Conservation (phyloP, 2,888 invertebrate species). For the Nomada ruficornis region DNA sequence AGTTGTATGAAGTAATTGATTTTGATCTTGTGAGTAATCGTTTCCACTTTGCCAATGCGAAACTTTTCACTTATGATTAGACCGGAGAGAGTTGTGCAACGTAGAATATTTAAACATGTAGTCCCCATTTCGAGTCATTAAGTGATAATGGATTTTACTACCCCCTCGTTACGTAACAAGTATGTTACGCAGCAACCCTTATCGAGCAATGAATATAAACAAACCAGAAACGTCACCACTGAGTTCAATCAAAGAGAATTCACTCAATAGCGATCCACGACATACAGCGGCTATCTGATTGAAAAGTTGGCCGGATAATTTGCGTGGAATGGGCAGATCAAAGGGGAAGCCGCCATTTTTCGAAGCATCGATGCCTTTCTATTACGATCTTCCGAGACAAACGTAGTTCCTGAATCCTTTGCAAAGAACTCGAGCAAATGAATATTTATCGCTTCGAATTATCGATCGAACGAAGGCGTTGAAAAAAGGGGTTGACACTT, state of each 20-base stretch:
- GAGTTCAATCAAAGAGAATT: conserved; percentile 11
- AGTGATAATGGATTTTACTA: too few species aligned
- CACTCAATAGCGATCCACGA: neutral
- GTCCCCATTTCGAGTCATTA: too few species aligned
- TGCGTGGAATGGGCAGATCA: conserved; percentile 2
- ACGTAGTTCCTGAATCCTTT: neutral
- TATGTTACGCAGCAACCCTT: too few species aligned
- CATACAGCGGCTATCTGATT: too few species aligned
- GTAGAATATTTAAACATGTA: too few species aligned
- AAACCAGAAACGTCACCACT: neutral
- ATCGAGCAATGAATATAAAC: neutral
- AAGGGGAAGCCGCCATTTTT: neutral
- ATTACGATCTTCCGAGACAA: neutral
- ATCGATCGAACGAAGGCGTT: conserved; percentile 22
- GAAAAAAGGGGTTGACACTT: conserved; percentile 6
- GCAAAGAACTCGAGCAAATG: neutral
- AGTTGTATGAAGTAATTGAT: too few species aligned
- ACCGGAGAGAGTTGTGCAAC: too few species aligned
- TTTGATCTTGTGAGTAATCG: too few species aligned
- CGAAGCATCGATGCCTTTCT: too few species aligned
- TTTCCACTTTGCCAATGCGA: too few species aligned
- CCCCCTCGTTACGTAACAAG: too few species aligned
- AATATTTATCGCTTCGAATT: conserved; percentile 40
- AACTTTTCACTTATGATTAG: too few species aligned
- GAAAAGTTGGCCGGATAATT: neutral